Percentiles rank a stretch among this genome's conserved stretches.
Conservation (phyloP, 1,140 invertebrate species). For the Eufriesea mexicana region DNA sequence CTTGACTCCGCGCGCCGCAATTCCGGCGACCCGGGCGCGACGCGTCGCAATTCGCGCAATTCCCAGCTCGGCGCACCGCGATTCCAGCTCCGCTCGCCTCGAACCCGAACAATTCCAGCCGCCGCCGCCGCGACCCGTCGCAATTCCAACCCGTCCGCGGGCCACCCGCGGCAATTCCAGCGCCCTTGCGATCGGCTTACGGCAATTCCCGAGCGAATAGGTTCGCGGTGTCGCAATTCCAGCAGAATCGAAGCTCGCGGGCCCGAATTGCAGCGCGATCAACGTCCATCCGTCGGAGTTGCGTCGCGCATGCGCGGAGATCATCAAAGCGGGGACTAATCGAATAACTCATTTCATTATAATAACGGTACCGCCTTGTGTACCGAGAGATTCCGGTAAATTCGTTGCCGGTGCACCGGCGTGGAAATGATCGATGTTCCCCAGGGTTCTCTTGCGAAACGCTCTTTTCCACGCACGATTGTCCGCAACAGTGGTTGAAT, state of each 20-base stretch:
- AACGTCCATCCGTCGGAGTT: background rate
- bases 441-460: background rate
- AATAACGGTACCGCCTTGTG: background rate
- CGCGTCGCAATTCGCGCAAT: background rate
- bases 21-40: accelerated
- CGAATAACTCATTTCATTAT: background rate
- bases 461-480: background rate
- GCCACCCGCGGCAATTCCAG: no score
- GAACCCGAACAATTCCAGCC: no score
- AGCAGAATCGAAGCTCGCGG: no score
- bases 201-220: no score
- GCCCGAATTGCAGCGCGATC: background rate
- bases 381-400: background rate
- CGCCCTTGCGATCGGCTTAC: no score
- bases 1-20: no score
- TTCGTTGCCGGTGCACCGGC: background rate
- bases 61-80: background rate
- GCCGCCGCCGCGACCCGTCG: no score
- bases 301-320: background rate
- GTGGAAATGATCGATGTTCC: constrained; percentile 14
- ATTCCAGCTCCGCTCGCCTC: no score
- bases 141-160: no score
- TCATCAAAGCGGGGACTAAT: background rate
- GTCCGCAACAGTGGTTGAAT: background rate
- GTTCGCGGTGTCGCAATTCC: no score